Base-by-base conservation (phyloP, 2,113 vertebrate species). In the Dicrurus megarhynchus region DNA sequence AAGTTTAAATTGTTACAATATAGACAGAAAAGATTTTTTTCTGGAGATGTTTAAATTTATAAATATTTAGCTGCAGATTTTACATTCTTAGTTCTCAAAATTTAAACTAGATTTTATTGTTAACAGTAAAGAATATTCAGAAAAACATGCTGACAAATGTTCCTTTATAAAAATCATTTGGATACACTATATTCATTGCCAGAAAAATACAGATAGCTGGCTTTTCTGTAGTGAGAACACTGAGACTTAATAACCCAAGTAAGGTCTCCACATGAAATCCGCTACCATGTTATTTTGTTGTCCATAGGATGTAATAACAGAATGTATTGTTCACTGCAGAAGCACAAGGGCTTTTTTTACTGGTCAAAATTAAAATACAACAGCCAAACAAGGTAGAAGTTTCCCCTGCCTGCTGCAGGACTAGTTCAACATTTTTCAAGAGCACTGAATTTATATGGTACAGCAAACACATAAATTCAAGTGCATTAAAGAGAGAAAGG, bases 271-370 rank as follows among this genome's bases (percentile, higher is more conserved):
- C 8, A 84, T 32, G 56, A 96, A 95, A 95, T 87, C 46, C 57
- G 76, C 49, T 82, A 90, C 47, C n/a, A 74, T 96, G 68, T 89
- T 97, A 97, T 97, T 98, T 97, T 92, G 60, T 90, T 95, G 82
- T 93, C 87, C 63, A 22, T 86, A 57, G 74, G 75, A 90, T 96
- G 92, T 96, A 96, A 97, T 97, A 95, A 93, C 10, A 37, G 33
- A 93, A 94, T 90, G 24, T 65, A 94, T 87, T 96, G 53, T 95
- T 96, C 75, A n/a, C 22, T 56, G 9, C 56, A 78, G n/a, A 76
- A 49, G 30, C 90, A 93, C 19, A 47, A 83, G 33, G 35, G 33
- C 5, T 35, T 75, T 93, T 80, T 88, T 90, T 94, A 87, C 70
- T 87, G 47, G 59, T 80, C 46, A 94, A 96, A 94, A 89, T 69